Evolutionary conservation across 2,113 vertebrate species (phyloP).

Genomic region (Ophiodon elongatus): DNA sequence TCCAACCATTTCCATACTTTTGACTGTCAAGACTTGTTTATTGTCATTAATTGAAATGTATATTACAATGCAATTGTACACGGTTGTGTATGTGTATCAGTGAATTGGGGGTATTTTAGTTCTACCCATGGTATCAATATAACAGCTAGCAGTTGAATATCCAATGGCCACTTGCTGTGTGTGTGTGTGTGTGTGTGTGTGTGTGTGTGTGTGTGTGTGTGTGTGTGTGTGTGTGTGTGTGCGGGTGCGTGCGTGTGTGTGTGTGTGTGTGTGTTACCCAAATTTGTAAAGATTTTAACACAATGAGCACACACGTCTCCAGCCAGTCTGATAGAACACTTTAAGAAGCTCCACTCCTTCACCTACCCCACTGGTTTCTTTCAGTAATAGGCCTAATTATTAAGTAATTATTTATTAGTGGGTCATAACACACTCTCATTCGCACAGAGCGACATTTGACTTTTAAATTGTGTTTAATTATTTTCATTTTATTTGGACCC

Average conservation of each 20-base stretch:
- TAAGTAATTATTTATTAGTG: constrained; percentile 49
- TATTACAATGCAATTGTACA: neutral
- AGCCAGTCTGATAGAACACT: neutral
- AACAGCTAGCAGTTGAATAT: too few relatives aligned
- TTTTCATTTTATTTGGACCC: neutral
- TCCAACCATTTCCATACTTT: neutral
- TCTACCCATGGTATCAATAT: neutral
- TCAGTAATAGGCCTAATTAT: constrained; percentile 36
- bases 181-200: too few relatives aligned
- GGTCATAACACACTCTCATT: constrained; percentile 55
- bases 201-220: neutral
- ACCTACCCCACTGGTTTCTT: constrained; percentile 28
- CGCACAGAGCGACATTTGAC: constrained; percentile 53
- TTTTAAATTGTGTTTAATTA: constrained; percentile 61
- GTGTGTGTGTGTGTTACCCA: neutral
- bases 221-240: neutral
- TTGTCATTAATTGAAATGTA: neutral
- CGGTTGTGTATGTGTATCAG: neutral
- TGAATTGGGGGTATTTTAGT: constrained; percentile 6
- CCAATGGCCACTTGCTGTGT: too few relatives aligned
- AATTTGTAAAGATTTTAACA: constrained; percentile 8
- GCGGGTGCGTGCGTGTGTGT: neutral
- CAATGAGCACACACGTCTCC: neutral
- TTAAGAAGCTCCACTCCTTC: constrained; percentile 13
- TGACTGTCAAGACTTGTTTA: neutral